Percentiles rank a stretch among this genome's conserved stretches.
Evolutionary conservation across 2,888 invertebrate species (phyloP).

Genomic region (Helicoverpa assulta): DNA sequence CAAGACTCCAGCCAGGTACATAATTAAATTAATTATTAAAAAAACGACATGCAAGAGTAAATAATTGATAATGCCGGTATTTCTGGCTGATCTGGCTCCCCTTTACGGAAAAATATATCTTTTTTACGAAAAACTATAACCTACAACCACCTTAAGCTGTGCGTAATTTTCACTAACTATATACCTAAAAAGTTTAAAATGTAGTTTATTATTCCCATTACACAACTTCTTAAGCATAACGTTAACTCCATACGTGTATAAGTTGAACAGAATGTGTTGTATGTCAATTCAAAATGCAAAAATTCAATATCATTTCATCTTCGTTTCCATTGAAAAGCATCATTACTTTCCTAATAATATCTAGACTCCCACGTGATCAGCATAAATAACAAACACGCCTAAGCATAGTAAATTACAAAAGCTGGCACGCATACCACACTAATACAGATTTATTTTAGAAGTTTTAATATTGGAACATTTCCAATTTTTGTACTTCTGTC

Average conservation of each 20-base stretch:
- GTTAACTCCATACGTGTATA: too few species aligned
- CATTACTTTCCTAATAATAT: slow-evolving; percentile 32
- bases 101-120: too few species aligned
- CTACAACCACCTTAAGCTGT: too few species aligned
- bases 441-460: slow-evolving; percentile 86
- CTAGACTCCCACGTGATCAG: slow-evolving; percentile 37
- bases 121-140: too few species aligned
- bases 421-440: slow-evolving; percentile 78
- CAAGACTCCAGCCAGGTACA: slow-evolving; percentile 20
- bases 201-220: too few species aligned
- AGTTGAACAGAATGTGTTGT: too few species aligned
- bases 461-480: slow-evolving; percentile 84
- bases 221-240: too few species aligned
- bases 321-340: slow-evolving; percentile 16
- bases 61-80: too few species aligned
- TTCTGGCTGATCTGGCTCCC: too few species aligned
- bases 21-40: neutral
- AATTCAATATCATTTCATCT: slow-evolving; percentile 2
- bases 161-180: too few species aligned
- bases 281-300: neutral
- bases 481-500: slow-evolving; percentile 83
- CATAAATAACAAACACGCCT: slow-evolving; percentile 60
- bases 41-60: too few species aligned
- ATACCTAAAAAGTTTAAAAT: too few species aligned
- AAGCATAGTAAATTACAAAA: slow-evolving; percentile 73